Percentiles rank a stretch among this genome's conserved stretches.
Evolutionary conservation across 1,140 invertebrate species (phyloP).

Genomic region (Reticulitermes speratus): DNA sequence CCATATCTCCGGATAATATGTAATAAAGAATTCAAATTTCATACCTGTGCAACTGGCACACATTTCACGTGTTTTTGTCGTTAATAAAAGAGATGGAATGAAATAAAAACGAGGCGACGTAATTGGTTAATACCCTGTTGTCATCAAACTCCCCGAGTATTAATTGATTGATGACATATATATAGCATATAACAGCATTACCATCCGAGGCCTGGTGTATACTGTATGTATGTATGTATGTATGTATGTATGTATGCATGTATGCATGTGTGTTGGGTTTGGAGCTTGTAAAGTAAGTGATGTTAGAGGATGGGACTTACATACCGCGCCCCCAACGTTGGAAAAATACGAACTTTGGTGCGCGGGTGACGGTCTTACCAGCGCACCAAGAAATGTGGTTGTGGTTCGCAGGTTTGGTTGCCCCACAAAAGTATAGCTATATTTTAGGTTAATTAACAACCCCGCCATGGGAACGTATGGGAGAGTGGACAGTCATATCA

Average conservation of each 20-base stretch:
- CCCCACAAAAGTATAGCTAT: no score
- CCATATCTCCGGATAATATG: neutral
- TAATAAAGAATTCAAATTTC: neutral
- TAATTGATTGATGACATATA: neutral
- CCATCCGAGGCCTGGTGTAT: neutral
- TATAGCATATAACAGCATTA: neutral
- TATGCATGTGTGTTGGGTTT: neutral
- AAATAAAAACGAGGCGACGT: neutral
- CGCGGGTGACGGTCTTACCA: no score
- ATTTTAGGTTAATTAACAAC: no score
- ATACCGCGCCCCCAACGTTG: no score
- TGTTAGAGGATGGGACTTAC: neutral
- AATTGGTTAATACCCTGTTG: constrained; percentile 7
- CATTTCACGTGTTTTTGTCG: neutral
- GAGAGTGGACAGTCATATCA: no score
- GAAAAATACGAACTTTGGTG: no score
- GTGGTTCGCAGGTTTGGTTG: no score
- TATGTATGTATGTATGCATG: neutral
- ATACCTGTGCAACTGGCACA: neutral
- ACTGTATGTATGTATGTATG: neutral
- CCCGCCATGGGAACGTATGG: no score
- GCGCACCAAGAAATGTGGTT: no score
- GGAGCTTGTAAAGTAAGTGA: neutral
- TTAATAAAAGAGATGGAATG: constrained; percentile 1
- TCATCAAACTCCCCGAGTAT: neutral